Evolutionary conservation across 2,797 vertebrate species (phyloP).

Genomic region (Uromys caudimaculatus): DNA sequence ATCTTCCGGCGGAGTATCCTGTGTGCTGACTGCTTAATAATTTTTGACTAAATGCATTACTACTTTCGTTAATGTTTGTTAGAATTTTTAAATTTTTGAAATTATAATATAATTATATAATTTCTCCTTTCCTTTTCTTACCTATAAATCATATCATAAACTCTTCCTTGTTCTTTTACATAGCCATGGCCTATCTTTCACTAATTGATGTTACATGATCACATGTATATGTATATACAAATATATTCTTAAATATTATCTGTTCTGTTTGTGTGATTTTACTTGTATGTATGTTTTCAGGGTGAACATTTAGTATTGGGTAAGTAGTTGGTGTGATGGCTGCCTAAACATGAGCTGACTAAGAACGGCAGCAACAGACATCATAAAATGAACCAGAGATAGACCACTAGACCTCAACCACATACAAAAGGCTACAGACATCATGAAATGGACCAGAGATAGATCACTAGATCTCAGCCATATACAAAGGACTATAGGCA

Average conservation of each 20-base stretch:
- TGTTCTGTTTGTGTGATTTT: background rate
- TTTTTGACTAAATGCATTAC: background rate
- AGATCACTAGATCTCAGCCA: background rate
- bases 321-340: background rate
- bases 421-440: background rate
- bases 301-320: background rate
- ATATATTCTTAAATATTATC: background rate
- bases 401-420: background rate
- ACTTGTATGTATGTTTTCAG: background rate
- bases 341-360: background rate
- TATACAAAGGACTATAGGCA: background rate
- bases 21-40: background rate
- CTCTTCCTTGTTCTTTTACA: background rate
- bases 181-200: background rate
- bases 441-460: no score
- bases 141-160: background rate
- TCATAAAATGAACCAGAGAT: background rate
- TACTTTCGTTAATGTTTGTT: background rate
- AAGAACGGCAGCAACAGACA: background rate
- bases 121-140: background rate
- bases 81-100: background rate
- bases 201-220: background rate
- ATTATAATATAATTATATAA: background rate
- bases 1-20: background rate
- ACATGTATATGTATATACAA: background rate